Base-by-base conservation (phyloP, 2,113 vertebrate species). In the Salvelinus alpinus region DNA sequence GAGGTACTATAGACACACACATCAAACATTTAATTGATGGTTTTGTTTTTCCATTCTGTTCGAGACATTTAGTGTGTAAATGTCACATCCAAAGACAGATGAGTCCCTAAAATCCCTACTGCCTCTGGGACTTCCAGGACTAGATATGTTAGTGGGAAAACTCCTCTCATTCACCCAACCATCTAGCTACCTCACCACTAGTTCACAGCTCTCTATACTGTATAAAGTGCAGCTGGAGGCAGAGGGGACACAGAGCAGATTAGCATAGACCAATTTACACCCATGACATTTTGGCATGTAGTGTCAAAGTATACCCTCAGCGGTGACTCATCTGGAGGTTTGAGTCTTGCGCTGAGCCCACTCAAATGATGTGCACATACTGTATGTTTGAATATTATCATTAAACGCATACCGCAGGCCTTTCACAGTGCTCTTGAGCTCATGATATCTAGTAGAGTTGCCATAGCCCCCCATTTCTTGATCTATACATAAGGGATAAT, bases 231-330 rank as follows among this genome's bases (percentile, higher is more conserved):
- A 71, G 73, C 78, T 60, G 66, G 69, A 87, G 80, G 82, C 80
- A 80, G 79, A 74, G 73, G 16, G 85, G 82, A 79, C 82, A 74
- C 82, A 75, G 77, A 38, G 38, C 38, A 38, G 38, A 38, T 8
- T 85, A 85, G 85, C 82, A 13, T 84, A 86, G 87, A 88, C 81
- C 86, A 88, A 84, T 89, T 88, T 88, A 83, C 83, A 88, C 85
- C 79, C 79, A 77, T 82, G 85, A 88, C 88, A 9, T 38, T 38
- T 38, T 38, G 38, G 6, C 38, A 38, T 38, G 38, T 38, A 78
- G 78, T 77, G 78, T 79, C 84, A 77, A 78, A 87, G 85, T 84
- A 82, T 76, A 85, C 80, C 84, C 80, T 87, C 72, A 18, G 81
- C 87, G 84, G 87, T 84, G 85, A 88, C 84, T 85, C 78, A 89